Conservation (phyloP, 2,888 invertebrate genomes). For the Phyto melanocephala region DNA sequence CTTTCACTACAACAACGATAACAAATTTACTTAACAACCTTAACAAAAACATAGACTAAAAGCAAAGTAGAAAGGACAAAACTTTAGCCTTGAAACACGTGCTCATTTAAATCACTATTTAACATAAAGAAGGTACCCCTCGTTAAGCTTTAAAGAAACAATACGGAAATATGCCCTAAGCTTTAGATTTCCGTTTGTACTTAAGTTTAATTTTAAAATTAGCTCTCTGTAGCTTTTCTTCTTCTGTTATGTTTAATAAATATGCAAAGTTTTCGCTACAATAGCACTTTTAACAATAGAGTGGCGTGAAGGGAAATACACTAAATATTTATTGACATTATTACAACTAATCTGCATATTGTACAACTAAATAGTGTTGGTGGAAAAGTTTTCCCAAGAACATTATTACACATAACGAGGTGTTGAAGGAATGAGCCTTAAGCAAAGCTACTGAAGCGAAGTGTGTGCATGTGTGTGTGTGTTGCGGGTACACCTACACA, state of each 20-base stretch:
- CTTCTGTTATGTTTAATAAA: background rate
- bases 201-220: background rate
- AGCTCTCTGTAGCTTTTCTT: too few relatives aligned
- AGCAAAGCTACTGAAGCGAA: background rate
- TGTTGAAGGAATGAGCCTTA: background rate
- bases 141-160: too few relatives aligned
- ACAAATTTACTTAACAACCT: background rate
- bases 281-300: background rate
- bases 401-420: background rate
- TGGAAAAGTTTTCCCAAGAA: background rate
- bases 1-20: background rate
- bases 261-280: background rate
- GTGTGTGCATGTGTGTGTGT: background rate
- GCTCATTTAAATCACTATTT: too few relatives aligned
- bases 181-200: constrained; percentile 1
- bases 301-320: background rate
- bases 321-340: background rate
- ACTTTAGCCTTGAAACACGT: background rate
- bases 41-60: too few relatives aligned
- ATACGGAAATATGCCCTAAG: background rate
- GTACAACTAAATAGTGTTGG: background rate
- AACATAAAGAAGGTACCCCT: too few relatives aligned
- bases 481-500: background rate
- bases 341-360: constrained; percentile 1
- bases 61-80: background rate